Evolutionary conservation across 2,113 vertebrate genomes (phyloP), one percentile per base, ranked within the genome.

Genomic region (Alectura lathami): DNA sequence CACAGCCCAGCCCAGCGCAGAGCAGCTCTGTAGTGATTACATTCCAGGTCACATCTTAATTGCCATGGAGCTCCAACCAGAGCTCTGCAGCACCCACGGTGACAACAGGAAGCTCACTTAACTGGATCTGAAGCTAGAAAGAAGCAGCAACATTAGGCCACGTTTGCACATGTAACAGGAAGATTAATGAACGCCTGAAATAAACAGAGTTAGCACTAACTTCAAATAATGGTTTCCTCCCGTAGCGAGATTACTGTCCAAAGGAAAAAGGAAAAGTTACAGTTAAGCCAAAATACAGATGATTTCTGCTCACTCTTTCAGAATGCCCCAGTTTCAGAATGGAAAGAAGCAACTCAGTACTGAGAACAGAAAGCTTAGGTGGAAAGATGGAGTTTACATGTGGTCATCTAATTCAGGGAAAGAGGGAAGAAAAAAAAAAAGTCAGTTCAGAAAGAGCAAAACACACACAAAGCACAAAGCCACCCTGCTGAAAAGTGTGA

Each of bases 31-130:
- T 8, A 79, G 67, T 53, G 2, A 84, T 56, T 73, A 20, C 85
- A 87, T 91, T 83, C 91, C 94, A 94, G 91, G 86, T 92, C 91
- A 83, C 69, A 87, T 94, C 80, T 70, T 48, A 91, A 91, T 91
- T 75, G 94, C 88, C 88, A 94, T 78, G 92, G 93, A 95, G 88
- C 92, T 57, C 48, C 88, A 74, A 86, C 48, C 92, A 86, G 67
- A 92, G 69, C 80, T 77, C 62, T 80, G 10, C 70, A 90, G 86
- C 94, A 93, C 40, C 91, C 92, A 54, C 67, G 83, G 91, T 47
- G 75, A 89, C 93, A 91, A 80, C 79, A 76, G 66, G 88, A 17
- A 89, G 78, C 80, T 86, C 75, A 29, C 68, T 70, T 32, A 91
- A 48, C 10, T 6, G 1, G 16, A 74, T 22, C 86, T 82, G 57